Evolutionary conservation across 2,113 vertebrate species (phyloP).

Genomic region (Thunnus maccoyii): DNA sequence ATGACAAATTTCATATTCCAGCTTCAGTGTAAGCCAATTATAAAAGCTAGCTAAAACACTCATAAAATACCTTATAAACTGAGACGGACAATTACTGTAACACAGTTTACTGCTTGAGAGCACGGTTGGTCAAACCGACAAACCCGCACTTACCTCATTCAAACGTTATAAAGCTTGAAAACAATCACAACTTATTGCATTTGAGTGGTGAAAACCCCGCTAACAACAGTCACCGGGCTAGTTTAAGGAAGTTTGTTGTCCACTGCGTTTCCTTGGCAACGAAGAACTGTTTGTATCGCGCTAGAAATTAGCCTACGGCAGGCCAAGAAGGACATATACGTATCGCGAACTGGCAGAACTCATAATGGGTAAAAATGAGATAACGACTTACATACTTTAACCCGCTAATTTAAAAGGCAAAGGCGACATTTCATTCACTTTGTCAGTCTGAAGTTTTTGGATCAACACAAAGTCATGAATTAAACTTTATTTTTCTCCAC

Average conservation of each 20-base stretch:
- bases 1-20: no score
- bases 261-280: constrained; percentile 34
- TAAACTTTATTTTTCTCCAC: constrained; percentile 49
- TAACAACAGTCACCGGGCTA: rapidly evolving
- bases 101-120: background rate
- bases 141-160: constrained; percentile 23
- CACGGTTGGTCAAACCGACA: background rate
- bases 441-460: background rate
- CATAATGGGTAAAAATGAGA: no score
- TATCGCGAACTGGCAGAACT: background rate
- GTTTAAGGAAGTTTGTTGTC: background rate
- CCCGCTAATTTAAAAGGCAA: no score
- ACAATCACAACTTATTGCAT: background rate
- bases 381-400: no score
- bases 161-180: background rate
- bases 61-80: no score
- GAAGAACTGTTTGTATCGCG: background rate
- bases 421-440: background rate
- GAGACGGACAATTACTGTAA: no score
- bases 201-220: background rate
- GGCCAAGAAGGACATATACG: constrained; percentile 37
- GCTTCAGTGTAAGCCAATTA: no score
- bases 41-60: no score
- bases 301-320: constrained; percentile 57
- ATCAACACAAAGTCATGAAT: background rate